A percentile compares a stretch with the other conserved stretches of the same genome.
These are phyloP conservation scores for Valencia hispanica DNA, from an alignment of 2,797 vertebrate genomes.

Conservation along the genomic window DNA sequence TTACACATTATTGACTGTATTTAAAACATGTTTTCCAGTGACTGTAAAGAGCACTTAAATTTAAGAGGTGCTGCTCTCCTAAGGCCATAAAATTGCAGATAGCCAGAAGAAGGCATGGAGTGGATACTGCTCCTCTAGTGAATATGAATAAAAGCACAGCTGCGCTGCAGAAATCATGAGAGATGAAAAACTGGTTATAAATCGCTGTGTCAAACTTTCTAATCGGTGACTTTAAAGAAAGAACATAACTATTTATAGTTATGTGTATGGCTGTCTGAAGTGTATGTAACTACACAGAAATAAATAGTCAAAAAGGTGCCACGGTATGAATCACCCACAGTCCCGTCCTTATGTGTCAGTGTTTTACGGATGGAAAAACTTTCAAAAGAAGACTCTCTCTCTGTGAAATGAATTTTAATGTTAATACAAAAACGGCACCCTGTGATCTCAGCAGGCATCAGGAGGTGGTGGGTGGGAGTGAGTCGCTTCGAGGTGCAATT, in stretches of 20 bases:
- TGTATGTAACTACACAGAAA: conserved; percentile 59
- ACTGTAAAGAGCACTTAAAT: conserved; percentile 82
- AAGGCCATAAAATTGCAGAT: conserved; percentile 80
- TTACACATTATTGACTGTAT: conserved; percentile 82
- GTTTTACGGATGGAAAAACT: conserved; percentile 73
- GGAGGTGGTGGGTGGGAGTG: conserved; percentile 54
- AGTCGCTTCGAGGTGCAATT: conserved; percentile 80
- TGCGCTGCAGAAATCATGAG: conserved; percentile 45
- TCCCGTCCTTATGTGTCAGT: conserved; percentile 67
- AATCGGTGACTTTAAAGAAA: conserved; percentile 59
- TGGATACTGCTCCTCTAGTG: conserved; percentile 54
- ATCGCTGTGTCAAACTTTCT: conserved; percentile 61
- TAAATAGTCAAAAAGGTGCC: conserved; percentile 62
- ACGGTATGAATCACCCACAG: conserved; percentile 61
- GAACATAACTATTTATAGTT: conserved; percentile 49
- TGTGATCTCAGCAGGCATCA: conserved; percentile 83
- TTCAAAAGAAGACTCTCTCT: conserved; percentile 67
- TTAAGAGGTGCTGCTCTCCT: conserved; percentile 80
- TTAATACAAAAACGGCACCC: conserved; percentile 79
- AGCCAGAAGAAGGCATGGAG: conserved; percentile 67
- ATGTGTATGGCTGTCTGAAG: conserved; percentile 55
- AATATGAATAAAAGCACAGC: conserved; percentile 70
- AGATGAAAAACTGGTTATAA: conserved; percentile 57
- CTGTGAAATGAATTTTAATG: conserved; percentile 81
- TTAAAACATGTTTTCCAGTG: conserved; percentile 82